Conservation (phyloP, 1,140 invertebrate genomes). For the Acromyrmex echinatior region DNA sequence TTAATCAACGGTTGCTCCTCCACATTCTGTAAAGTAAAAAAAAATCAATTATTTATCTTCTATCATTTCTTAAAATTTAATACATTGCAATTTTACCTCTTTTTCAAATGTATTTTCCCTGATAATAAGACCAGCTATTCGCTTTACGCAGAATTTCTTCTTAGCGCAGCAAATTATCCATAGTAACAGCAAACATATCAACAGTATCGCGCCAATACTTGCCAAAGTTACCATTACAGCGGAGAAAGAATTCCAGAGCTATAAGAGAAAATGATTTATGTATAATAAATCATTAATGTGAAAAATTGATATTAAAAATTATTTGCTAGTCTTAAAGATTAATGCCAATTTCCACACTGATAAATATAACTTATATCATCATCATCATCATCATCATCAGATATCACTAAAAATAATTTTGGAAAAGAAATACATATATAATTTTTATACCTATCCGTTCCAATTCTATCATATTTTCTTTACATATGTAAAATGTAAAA, state of each 20-base stretch:
- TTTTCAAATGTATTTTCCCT: background rate
- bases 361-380: no score
- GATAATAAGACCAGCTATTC: background rate
- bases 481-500: no score
- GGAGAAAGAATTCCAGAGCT: conserved; percentile 57
- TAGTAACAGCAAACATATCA: background rate
- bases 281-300: no score
- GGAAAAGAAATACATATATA: no score
- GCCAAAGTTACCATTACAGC: conserved; percentile 48
- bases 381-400: no score
- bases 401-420: no score
- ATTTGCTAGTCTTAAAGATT: no score
- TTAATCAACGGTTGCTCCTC: conserved; percentile 40
- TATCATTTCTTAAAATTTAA: background rate
- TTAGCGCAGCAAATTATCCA: conserved; percentile 37
- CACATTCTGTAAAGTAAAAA: conserved; percentile 19
- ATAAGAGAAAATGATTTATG: background rate
- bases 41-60: background rate
- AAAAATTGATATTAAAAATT: no score
- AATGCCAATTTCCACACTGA: no score
- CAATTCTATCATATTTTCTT: no score
- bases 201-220: conserved; percentile 27
- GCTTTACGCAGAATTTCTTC: conserved; percentile 33
- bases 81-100: conserved; percentile 14
- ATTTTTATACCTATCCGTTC: no score